Evolutionary conservation across 2,797 vertebrate species (phyloP).

Genomic region (Harpagifer antarcticus): DNA sequence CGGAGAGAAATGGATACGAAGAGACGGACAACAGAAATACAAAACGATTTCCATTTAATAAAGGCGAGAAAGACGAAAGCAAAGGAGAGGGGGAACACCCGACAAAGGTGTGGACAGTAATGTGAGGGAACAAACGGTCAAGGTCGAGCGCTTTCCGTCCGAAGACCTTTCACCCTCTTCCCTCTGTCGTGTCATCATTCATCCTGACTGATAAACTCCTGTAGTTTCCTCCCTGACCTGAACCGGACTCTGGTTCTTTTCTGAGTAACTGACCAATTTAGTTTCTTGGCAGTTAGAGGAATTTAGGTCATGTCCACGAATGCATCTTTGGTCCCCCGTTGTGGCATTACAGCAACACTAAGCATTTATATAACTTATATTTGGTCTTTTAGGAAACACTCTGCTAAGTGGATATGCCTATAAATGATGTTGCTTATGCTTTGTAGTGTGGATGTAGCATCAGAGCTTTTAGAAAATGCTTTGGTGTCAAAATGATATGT

Average conservation of each 20-base stretch:
- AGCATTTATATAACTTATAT: constrained; percentile 14
- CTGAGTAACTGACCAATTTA: constrained; percentile 2
- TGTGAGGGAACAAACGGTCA: constrained; percentile 13
- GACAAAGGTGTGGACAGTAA: not conserved
- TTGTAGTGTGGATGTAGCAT: not conserved
- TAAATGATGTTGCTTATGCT: not conserved
- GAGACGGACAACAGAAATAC: constrained; percentile 5
- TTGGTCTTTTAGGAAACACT: not conserved
- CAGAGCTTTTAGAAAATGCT: not conserved
- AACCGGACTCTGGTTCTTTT: constrained; percentile 6
- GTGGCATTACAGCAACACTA: not conserved
- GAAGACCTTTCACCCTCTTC: constrained; percentile 35
- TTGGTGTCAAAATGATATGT: not conserved
- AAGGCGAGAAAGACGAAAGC: not conserved
- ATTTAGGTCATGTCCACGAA: constrained; percentile 28
- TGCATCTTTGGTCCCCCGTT: not conserved
- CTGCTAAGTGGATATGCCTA: not conserved
- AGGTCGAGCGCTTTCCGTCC: constrained; percentile 38
- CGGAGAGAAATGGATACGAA: constrained; percentile 2
- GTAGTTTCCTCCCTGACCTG: constrained; percentile 31
- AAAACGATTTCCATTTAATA: constrained; percentile 34
- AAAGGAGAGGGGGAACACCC: not conserved
- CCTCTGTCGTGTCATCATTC: constrained; percentile 24
- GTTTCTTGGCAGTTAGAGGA: not conserved
- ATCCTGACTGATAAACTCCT: constrained; percentile 53